phyloP scores from a whole-genome alignment of 2,113 vertebrate genomes.

The Sisor rabdophorus region DNA sequence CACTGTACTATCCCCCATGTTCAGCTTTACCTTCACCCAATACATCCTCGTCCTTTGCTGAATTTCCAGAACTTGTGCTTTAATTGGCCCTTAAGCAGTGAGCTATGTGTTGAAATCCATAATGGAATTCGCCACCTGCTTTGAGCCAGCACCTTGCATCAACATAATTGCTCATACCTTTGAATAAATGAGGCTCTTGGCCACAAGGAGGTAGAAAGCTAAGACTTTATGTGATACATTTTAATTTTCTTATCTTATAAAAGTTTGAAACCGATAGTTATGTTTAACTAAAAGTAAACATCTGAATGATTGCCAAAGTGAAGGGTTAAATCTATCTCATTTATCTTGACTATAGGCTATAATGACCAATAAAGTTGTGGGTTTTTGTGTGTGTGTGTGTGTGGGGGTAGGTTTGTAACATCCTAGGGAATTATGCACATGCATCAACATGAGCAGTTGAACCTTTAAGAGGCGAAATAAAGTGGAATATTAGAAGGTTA shows the following conservation, averaged over 20 bases:
- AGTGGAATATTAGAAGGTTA: slow-evolving; percentile 30
- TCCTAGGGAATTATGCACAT: slow-evolving; percentile 19
- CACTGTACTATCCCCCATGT: background rate
- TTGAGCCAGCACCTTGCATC: slow-evolving; percentile 21
- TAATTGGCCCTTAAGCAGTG: slow-evolving; percentile 40
- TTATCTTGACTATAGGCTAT: slow-evolving; percentile 28
- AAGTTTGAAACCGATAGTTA: background rate
- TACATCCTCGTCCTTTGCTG: slow-evolving; percentile 20
- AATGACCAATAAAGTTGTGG: slow-evolving; percentile 11
- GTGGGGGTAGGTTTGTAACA: background rate
- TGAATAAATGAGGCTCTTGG: slow-evolving; percentile 21
- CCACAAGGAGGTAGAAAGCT: slow-evolving; percentile 2
- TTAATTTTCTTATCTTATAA: background rate
- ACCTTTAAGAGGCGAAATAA: slow-evolving; percentile 36
- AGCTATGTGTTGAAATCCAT: slow-evolving; percentile 23
- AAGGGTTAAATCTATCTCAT: slow-evolving; percentile 3
- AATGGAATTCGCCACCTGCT: slow-evolving; percentile 36
- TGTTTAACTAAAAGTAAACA: background rate
- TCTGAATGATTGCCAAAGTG: background rate
- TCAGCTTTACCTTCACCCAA: slow-evolving; percentile 7
- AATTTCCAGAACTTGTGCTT: slow-evolving; percentile 18
- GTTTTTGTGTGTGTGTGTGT: no score
- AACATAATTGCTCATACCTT: slow-evolving; percentile 32
- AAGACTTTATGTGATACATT: background rate
- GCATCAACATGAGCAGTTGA: slow-evolving; percentile 45